Conservation (phyloP, 2,888 invertebrate genomes). For the Pollenia amentaria region DNA sequence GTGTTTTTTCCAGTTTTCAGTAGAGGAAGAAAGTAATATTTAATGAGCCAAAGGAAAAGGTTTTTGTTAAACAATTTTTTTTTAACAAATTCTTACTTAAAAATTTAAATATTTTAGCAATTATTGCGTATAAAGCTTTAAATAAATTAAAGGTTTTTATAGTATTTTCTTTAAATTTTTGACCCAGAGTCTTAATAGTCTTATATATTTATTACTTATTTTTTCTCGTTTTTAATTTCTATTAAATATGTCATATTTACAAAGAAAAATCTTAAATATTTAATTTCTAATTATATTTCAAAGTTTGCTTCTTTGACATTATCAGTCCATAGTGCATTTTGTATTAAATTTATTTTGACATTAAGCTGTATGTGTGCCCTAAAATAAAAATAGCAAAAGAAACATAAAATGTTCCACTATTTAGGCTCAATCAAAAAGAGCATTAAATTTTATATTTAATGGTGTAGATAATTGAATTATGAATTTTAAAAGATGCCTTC, state of each 20-base stretch:
- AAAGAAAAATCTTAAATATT: constrained; percentile 14
- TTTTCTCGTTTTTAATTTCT: background rate
- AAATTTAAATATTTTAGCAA: background rate
- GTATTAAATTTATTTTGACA: constrained; percentile 55
- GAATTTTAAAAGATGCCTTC: constrained; percentile 61
- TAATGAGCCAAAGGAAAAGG: constrained; percentile 2
- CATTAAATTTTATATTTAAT: constrained; percentile 64
- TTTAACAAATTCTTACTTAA: background rate
- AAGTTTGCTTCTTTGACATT: constrained; percentile 24
- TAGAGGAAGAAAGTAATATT: background rate
- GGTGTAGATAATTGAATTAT: constrained; percentile 68
- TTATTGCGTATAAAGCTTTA: too few relatives aligned
- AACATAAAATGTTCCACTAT: constrained; percentile 23
- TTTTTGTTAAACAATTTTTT: constrained; percentile 4
- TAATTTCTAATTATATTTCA: constrained; percentile 48
- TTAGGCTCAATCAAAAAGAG: constrained; percentile 39
- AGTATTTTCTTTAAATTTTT: too few relatives aligned
- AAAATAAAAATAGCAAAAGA: constrained; percentile 27
- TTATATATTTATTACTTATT: background rate
- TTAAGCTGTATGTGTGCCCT: constrained; percentile 33
- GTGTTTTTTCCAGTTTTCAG: constrained; percentile 6
- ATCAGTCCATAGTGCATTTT: constrained; percentile 24
- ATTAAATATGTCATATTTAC: background rate
- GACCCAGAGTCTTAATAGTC: too few relatives aligned
- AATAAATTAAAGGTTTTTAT: too few relatives aligned